Evolutionary conservation across 1,140 invertebrate genomes (phyloP), one percentile per base, ranked within the genome.

Genomic region (Drosophila saltans): DNA sequence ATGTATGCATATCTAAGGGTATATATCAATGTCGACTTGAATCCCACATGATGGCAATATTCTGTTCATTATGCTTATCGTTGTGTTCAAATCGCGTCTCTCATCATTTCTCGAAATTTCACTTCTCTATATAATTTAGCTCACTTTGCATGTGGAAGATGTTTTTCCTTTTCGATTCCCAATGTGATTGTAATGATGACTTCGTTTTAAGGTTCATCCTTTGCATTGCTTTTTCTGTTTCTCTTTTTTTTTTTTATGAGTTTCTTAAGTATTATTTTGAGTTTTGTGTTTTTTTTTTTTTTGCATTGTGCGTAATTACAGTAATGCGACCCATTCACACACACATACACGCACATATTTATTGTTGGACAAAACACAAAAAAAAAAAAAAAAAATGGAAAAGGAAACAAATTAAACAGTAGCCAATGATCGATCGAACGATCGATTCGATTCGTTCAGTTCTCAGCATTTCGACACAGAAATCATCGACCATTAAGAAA

Each of bases 231-330:
- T 48, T 16, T 48, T 52, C 21, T 52, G 8, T n/a, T 30, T 52
- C 33, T 10, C 11, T 10, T 41, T 10, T 43, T 63, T 78, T 63
- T 81, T 86, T 86, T 86, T 86, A 88, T 83, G 80, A 74, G 80
- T 86, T 88, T 88, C 80, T 86, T 83, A 61, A 75, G 84, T 88
- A 86, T 88, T 88, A 86, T 77, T 88, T 86, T 88, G 80, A 80
- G 63, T 56, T 48, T 26, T 67, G 55, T 39, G 7, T 57, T 60
- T 64, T 43, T 39, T 61, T 63, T 68, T 64, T 60, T 55, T 39
- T 55, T 62, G 71, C 78, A 69, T 73, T 57, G 75, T 69, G 82
- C 59, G 80, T 88, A 86, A 86, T 86, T 86, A 86, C 82, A 86
- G 82, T 86, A 86, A 86, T 86, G 79, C 69, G 66, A 78, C 61